Base-by-base conservation (phyloP, 2,113 vertebrate species). In the Myiozetetes cayanensis region DNA sequence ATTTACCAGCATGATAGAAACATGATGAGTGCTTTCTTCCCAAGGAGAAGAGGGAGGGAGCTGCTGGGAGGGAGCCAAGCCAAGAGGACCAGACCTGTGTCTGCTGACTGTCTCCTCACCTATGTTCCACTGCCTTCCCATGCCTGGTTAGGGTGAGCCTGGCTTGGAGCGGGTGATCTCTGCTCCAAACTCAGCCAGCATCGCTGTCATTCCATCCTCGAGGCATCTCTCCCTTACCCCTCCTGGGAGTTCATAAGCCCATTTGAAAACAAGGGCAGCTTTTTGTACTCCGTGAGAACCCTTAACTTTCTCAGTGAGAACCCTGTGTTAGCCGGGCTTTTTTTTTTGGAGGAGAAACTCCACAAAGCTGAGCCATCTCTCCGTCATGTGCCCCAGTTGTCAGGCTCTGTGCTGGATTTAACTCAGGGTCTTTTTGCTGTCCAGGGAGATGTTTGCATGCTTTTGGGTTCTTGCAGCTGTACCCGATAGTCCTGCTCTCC, bases 201-300 rank as follows among this genome's bases (percentile, higher is more conserved):
- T 33, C 41, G 22, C 50, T 2, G 2, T 35, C 4, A 1, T 12
- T 15, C n/a, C 33, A 44, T 49, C 58, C 72, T 43, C 1, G 1
- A 55, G 44, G 56, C 23, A 2, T 27, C 46, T 39, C 37, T 78
- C 30, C n/a, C 35, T 44, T 35, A 15, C 39, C 41, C 35, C 28
- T 47, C 27, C 35, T 53, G 33, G 28, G 33, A 11, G 5, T n/a
- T 79, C 46, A 18, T 22, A 31, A 56, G 9, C 63, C 68, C 9
- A 1, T 59, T 17, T 37, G 22, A 88, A 61, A 35, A 13, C 15
- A 8, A 39, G 66, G 10, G 37, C 74, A 89, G 53, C 50, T 17
- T 59, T 70, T 41, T 55, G 14, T 1, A 30, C 22, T 67, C 43
- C 23, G 14, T 22, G 58, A 44, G 13, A 15, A 9, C 52, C 43